Conservation (phyloP, 2,797 vertebrate genomes). For the Rousettus madagascariensis region DNA sequence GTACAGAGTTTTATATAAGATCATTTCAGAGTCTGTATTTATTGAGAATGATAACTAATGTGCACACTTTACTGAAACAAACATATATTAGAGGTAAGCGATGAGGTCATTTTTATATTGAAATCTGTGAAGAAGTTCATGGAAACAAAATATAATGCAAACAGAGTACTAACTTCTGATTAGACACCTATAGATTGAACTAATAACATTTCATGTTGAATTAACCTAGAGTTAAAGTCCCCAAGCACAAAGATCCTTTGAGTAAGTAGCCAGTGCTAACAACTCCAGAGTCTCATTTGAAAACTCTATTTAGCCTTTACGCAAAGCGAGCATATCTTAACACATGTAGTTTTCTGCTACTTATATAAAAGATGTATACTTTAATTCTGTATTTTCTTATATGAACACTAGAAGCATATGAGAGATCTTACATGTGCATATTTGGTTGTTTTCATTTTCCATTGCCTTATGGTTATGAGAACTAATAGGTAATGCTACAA, state of each 20-base stretch:
- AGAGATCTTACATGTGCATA: background rate
- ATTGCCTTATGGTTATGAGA: background rate
- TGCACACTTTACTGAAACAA: background rate
- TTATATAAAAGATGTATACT: background rate
- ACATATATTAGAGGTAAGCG: background rate
- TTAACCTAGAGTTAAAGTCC: background rate
- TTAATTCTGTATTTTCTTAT: background rate
- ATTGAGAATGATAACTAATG: background rate
- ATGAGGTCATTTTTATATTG: background rate
- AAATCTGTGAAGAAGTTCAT: background rate
- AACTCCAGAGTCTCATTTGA: background rate
- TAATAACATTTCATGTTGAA: constrained; percentile 22
- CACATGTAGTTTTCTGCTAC: background rate
- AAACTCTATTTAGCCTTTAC: background rate
- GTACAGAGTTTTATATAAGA: background rate
- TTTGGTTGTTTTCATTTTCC: background rate
- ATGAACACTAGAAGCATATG: background rate
- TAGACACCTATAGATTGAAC: background rate
- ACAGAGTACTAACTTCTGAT: background rate
- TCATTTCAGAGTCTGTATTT: background rate
- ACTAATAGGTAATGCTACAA: background rate
- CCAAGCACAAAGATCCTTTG: background rate
- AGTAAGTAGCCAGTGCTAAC: background rate
- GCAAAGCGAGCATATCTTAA: background rate
- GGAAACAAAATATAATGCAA: background rate